Evolutionary conservation across 2,888 invertebrate species (phyloP), one percentile per base, ranked within the genome.

Genomic region (Perizoma affinitatum): DNA sequence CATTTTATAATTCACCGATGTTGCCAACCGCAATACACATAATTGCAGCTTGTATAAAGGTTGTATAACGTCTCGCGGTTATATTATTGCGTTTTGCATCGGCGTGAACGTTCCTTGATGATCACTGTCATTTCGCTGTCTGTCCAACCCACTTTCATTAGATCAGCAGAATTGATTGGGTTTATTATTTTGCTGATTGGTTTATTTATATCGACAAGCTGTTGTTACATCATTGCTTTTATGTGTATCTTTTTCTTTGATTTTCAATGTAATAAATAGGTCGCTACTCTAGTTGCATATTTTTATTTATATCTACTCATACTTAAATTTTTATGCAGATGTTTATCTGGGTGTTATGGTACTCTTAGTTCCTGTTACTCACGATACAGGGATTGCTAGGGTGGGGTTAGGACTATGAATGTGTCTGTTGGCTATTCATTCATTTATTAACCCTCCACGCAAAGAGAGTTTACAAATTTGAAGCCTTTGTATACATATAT

Each of bases 31-130:
- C 81, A 82, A 72, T 72, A 67, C 69, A 72, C 67, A 73, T 84
- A 84, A 86, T 88, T 83, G 74, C 72, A 65, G 71, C 75, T 88
- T 87, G 81, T 80, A 76, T 83, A 85, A 85, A 65, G 70, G 77
- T 88, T 87, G 82, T 80, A 78, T 83, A 86, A 86, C 64, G 69
- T 69, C 66, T 61, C 63, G 77, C 67, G 78, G 80, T 86, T 81
- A 78, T 77, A 80, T 58, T 58, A 44, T 73, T 66, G 67, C 74
- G 69, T 76, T 82, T 82, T 81, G 74, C 76, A 79, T 83, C 78
- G 74, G 74, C 67, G 63, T 70, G 64, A 66, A 72, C 68, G 75
- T 77, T 78, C 72, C 73, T 76, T 72, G 72, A 78, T 75, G 78
- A 81, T 78, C 72, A 77, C 74, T 77, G 78, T 76, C 72, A 80